Evolutionary conservation across 2,113 vertebrate genomes (phyloP).

Genomic region (Gila orcuttii): DNA sequence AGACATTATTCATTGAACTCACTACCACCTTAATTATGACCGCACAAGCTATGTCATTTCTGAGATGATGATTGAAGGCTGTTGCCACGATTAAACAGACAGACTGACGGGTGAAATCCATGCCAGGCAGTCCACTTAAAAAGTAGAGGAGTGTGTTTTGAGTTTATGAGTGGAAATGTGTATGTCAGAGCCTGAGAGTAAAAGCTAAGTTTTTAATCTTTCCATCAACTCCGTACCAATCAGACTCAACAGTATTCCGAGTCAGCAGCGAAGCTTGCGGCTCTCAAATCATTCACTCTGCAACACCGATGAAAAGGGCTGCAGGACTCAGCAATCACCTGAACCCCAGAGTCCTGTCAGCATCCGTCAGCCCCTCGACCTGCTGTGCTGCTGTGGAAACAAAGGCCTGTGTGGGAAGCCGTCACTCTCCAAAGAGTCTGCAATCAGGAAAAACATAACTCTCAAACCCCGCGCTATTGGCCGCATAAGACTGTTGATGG

Average conservation of each 20-base stretch:
- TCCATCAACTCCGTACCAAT: conserved; percentile 15
- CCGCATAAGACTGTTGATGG: not conserved
- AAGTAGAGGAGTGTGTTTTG: conserved; percentile 5
- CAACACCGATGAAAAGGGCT: conserved; percentile 11
- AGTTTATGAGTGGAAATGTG: not conserved
- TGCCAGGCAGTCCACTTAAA: conserved; percentile 3
- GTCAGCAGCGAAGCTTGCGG: not conserved
- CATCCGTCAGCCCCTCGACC: conserved; percentile 38
- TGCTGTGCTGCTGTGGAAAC: conserved; percentile 37
- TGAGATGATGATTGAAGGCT: conserved; percentile 17
- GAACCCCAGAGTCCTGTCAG: conserved; percentile 34
- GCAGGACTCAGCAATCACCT: conserved; percentile 22
- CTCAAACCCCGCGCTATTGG: not conserved
- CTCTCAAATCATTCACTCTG: conserved; percentile 25
- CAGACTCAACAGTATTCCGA: conserved; percentile 21
- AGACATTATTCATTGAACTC: conserved; percentile 39
- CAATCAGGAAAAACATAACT: conserved; percentile 34
- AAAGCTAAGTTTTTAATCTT: conserved; percentile 34
- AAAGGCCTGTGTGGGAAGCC: conserved; percentile 35
- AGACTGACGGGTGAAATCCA: not conserved
- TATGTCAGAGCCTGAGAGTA: not conserved
- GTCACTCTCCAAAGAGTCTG: conserved; percentile 16
- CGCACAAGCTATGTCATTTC: conserved; percentile 5
- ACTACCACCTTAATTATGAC: conserved; percentile 26
- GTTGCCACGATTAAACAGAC: conserved; percentile 21